Percentiles rank a stretch among this genome's conserved stretches.
Evolutionary conservation across 2,113 vertebrate species (phyloP).

Genomic region (Dicaeum eximium): DNA sequence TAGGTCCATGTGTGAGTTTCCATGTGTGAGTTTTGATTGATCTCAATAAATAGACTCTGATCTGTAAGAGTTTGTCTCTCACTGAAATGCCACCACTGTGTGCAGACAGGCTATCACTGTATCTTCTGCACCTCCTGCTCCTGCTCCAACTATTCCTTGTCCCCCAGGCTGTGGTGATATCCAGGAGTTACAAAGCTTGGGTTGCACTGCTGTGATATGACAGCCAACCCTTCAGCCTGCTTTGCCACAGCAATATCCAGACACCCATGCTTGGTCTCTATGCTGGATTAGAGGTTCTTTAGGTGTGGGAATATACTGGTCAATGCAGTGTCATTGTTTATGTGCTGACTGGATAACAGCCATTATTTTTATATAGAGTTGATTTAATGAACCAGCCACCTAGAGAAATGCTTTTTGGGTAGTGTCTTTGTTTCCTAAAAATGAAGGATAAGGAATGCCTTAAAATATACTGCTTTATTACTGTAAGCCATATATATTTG

Average conservation of each 20-base stretch:
- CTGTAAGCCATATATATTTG: neutral
- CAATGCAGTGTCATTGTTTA: neutral
- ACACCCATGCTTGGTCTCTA: neutral
- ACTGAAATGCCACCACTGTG: neutral
- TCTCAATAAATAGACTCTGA: neutral
- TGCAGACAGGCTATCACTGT: neutral
- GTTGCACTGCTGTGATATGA: neutral
- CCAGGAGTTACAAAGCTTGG: neutral
- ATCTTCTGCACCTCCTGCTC: neutral
- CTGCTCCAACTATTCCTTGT: rapidly evolving
- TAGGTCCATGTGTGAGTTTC: neutral
- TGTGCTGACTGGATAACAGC: neutral
- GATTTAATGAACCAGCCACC: neutral
- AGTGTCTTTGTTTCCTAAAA: neutral
- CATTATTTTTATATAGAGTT: neutral
- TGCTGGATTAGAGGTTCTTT: neutral
- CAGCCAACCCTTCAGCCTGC: neutral
- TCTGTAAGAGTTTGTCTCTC: neutral
- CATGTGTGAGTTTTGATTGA: neutral
- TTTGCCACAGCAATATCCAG: neutral
- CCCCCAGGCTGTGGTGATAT: neutral
- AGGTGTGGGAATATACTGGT: neutral
- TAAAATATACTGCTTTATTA: neutral
- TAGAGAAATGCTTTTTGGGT: neutral
- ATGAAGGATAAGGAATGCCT: neutral